Percentiles rank a stretch among this genome's conserved stretches.
Conservation (phyloP, 2,888 invertebrate genomes). For the Orchestes rusci region DNA sequence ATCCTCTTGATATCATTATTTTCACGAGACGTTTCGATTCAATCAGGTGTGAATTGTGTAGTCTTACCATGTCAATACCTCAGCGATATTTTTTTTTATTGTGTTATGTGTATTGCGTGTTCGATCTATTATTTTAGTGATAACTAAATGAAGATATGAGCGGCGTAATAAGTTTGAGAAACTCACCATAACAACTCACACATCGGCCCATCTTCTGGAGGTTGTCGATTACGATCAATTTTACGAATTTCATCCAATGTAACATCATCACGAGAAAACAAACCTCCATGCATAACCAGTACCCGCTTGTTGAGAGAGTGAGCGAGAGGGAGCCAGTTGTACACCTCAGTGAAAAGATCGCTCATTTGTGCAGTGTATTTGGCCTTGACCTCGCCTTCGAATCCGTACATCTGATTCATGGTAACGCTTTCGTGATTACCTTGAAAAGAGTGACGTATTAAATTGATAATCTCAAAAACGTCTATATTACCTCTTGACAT, state of each 20-base stretch:
- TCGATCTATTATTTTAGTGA: no score
- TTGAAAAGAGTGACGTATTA: constrained; percentile 36
- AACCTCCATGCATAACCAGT: constrained; percentile 94
- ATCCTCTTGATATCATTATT: no score
- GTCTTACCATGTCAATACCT: no score
- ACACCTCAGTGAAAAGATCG: constrained; percentile 96
- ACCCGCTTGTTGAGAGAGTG: constrained; percentile 87
- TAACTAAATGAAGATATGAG: no score
- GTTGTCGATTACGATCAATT: constrained; percentile 90
- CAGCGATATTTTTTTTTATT: no score
- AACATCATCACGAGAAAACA: constrained; percentile 89
- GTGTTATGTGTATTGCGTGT: no score
- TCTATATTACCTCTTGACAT: constrained; percentile 92
- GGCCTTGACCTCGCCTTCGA: constrained; percentile 95
- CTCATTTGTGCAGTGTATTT: constrained; percentile 96
- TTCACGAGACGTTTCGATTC: no score
- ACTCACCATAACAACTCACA: constrained; percentile 98
- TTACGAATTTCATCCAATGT: constrained; percentile 87
- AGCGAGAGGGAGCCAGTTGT: constrained; percentile 93
- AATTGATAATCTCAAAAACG: no score
- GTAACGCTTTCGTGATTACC: constrained; percentile 98
- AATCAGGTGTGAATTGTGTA: no score
- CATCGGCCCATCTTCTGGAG: constrained; percentile 95
- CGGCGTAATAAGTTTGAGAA: no score
- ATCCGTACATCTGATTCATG: constrained; percentile 99